Evolutionary conservation across 2,113 vertebrate genomes (phyloP), one percentile per base, ranked within the genome.

Genomic region (Phodopus roborovskii): DNA sequence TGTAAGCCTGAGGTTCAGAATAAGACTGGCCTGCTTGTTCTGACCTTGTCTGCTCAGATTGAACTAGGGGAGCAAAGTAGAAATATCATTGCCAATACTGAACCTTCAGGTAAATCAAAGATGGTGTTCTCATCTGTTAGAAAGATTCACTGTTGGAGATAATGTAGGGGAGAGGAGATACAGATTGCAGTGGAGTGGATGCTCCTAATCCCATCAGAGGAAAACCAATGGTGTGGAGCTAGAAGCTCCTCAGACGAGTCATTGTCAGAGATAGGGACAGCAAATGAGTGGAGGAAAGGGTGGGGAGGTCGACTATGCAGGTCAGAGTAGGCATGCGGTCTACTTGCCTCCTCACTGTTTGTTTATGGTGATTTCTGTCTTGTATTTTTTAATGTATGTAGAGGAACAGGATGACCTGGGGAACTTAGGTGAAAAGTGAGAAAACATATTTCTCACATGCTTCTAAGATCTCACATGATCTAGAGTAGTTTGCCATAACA

Each of bases 1-100:
- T 84, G 39, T 95, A 53, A 53, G 45, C 53, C 36, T 42, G 39
- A 94, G 53, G n/a, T 94, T 95, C 77, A 71, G 71, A 17, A 24
- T 82, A n/a, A 88, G 75, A 8, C 64, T 81, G 58, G 33, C 9
- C 48, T 90, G 73, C 50, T 97, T 50, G 10, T 11, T 74, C 24
- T 53, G 66, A 70, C 3, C 36, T 94, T 68, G 64, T 56, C 84
- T 77, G 82, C 78, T 95, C 50, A 62, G n/a, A 53, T 0, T 81
- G 50, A 94, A 42, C 39, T 33, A 70, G 95, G 48, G n/a, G 45
- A 91, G 20, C 75, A 13, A 19, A 60, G 9, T 19, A 82, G 74
- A 90, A 77, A 68, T 77, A 15, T 62, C 66, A n/a, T 79, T 26
- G 30, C n/a, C 83, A 70, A 15, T 70, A 19, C 74, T 58, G 82